Conservation (phyloP, 2,113 vertebrate genomes). For the Albula goreensis region DNA sequence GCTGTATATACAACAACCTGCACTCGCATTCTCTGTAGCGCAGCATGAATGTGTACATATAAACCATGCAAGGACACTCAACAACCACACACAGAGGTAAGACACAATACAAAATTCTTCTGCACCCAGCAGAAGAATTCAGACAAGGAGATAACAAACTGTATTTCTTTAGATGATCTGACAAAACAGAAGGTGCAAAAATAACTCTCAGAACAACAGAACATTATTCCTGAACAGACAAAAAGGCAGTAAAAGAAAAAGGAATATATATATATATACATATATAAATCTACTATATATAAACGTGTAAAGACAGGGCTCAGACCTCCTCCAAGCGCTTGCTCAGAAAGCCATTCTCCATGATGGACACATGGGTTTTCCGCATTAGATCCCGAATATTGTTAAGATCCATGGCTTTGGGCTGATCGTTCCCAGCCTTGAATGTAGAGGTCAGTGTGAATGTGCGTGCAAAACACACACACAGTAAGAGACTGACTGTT, state of each 20-base stretch:
- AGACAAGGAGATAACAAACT: neutral
- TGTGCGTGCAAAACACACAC: slow-evolving; percentile 23
- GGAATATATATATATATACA: no score
- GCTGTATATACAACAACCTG: neutral
- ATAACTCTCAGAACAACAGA: neutral
- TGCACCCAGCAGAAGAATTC: no score
- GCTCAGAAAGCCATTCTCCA: slow-evolving; percentile 49
- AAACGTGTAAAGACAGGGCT: neutral
- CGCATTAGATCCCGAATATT: slow-evolving; percentile 56
- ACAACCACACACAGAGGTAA: neutral
- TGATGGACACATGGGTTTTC: slow-evolving; percentile 60
- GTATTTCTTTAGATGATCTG: neutral
- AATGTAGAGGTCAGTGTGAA: neutral
- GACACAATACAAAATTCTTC: neutral
- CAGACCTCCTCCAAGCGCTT: slow-evolving; percentile 19
- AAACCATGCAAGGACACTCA: neutral
- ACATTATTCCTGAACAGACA: neutral
- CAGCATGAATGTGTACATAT: neutral
- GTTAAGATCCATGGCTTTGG: slow-evolving; percentile 40
- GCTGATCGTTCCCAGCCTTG: neutral
- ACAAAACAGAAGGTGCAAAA: neutral
- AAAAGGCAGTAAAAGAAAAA: neutral
- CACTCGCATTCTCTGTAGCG: neutral
- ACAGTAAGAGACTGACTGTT: neutral
- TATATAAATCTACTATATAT: neutral